These are phyloP conservation scores for Clarias magur DNA, from an alignment of 2,113 vertebrate species.

Conservation along the genomic window DNA sequence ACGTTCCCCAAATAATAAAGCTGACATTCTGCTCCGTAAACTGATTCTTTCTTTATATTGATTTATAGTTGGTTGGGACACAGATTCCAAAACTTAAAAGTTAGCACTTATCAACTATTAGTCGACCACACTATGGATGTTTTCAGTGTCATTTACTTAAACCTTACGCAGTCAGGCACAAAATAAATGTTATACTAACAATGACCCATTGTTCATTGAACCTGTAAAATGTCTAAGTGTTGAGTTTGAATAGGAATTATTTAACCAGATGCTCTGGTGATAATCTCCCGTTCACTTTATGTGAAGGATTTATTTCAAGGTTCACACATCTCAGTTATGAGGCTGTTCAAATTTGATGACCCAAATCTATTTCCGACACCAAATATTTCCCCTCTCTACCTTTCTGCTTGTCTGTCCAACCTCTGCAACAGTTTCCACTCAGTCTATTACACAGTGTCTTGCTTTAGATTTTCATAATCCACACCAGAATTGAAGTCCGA, in stretches of 20 bases:
- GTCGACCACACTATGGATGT: not conserved
- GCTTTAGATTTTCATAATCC: slow-evolving; percentile 37
- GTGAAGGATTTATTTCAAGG: slow-evolving; percentile 13
- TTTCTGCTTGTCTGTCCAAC: not conserved
- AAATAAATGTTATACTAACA: slow-evolving; percentile 8
- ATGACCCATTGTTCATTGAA: not conserved
- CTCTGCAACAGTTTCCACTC: not conserved
- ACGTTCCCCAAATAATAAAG: not conserved
- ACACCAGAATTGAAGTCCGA: slow-evolving; percentile 30
- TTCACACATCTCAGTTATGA: not conserved
- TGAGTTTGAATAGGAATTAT: not conserved
- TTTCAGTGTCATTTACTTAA: not conserved
- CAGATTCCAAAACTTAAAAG: not conserved
- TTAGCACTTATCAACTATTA: not conserved
- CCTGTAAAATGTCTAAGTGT: not conserved
- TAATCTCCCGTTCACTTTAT: not conserved
- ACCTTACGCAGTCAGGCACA: not conserved
- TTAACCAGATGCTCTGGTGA: not conserved
- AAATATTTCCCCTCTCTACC: not conserved
- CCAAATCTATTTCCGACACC: slow-evolving; percentile 27
- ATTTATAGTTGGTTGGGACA: not conserved
- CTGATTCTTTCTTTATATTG: not conserved
- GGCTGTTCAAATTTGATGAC: slow-evolving; percentile 31
- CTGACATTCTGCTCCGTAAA: not conserved
- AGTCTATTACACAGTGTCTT: not conserved